Evolutionary conservation across 2,113 vertebrate species (phyloP).

Genomic region (Dolichallabes microphthalmus): DNA sequence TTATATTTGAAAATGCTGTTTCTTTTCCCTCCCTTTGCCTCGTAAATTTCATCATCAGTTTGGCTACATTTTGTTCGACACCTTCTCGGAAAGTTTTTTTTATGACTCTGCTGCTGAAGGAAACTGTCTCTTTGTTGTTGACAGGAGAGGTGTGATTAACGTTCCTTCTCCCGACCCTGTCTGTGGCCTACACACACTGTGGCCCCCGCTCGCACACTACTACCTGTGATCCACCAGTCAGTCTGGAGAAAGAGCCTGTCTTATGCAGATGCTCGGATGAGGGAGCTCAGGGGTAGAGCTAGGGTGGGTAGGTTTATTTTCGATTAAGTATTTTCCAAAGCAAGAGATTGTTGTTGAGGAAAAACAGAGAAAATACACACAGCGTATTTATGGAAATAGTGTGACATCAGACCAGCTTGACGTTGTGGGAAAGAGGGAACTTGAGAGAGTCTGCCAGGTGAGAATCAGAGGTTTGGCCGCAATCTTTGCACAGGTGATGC

Average conservation of each 20-base stretch:
- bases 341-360: not conserved
- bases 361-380: slow-evolving; percentile 49
- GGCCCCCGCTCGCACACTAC: not conserved
- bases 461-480: slow-evolving; percentile 64
- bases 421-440: slow-evolving; percentile 64
- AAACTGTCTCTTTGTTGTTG: slow-evolving; percentile 69
- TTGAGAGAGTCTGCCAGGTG: slow-evolving; percentile 73
- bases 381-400: slow-evolving; percentile 64
- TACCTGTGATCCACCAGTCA: slow-evolving; percentile 15
- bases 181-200: slow-evolving; percentile 58
- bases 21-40: slow-evolving; percentile 25
- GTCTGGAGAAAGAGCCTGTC: not conserved
- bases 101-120: slow-evolving; percentile 46
- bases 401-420: slow-evolving; percentile 65
- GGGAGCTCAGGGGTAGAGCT: not conserved
- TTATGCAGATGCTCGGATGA: not conserved
- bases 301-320: slow-evolving; percentile 11
- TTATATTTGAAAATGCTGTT: slow-evolving; percentile 36
- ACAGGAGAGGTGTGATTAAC: slow-evolving; percentile 73
- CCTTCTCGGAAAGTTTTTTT: slow-evolving; percentile 49
- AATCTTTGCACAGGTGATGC: slow-evolving; percentile 68
- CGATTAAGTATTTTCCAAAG: slow-evolving; percentile 19
- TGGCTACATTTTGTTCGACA: slow-evolving; percentile 62
- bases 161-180: slow-evolving; percentile 71
- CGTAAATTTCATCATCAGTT: slow-evolving; percentile 64